Base-by-base conservation (phyloP, 1,140 invertebrate species). In the Drosophila elegans region DNA sequence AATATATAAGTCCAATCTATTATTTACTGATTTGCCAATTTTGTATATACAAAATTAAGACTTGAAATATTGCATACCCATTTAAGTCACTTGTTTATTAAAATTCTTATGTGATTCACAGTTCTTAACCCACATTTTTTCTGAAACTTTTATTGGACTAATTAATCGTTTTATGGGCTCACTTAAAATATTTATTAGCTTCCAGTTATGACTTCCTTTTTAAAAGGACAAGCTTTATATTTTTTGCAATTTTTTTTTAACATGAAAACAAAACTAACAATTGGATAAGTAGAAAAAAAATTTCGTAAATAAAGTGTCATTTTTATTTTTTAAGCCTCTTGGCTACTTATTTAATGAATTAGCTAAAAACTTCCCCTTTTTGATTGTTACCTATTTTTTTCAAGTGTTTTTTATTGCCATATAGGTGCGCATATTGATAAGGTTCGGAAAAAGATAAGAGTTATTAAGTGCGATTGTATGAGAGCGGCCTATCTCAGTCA, bases 371-470 rank as follows among this genome's bases (percentile, higher is more conserved):
- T 64, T 61, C 57, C 57, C 57, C 16, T 27, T 11, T 13, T 34
- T 10, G 13, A 51, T 64, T 3, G 39, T 51, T 64, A 51, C 51
- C 27, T 21, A 51, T 53, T 52, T 29, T 63, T 51, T 11, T 16
- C 32, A 45, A 11, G 29, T 10, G 9, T 29, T 25, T 62, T 27
- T 53, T 61, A 73, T 73, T 25, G 36, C 45, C 21, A 49, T 57
- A 51, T 36, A 13, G n/a, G 9, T 13, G 5, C 16, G 38, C 41
- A 61, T 48, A 72, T 61, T 29, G 63, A 71, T 56, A 48, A 49
- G 42, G 7, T 21, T 7, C 5, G n/a, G 7, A 39, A 21, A 13
- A 25, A 61, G 56, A 60, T 68, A 71, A 60, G 34, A 11, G 25
- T n/a, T 51, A 36, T 25, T 41, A 34, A 9, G 29, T 29, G 21